These are phyloP conservation scores for Psittacus erithacus DNA, from an alignment of 2,113 vertebrate genomes.

Conservation along the genomic window DNA sequence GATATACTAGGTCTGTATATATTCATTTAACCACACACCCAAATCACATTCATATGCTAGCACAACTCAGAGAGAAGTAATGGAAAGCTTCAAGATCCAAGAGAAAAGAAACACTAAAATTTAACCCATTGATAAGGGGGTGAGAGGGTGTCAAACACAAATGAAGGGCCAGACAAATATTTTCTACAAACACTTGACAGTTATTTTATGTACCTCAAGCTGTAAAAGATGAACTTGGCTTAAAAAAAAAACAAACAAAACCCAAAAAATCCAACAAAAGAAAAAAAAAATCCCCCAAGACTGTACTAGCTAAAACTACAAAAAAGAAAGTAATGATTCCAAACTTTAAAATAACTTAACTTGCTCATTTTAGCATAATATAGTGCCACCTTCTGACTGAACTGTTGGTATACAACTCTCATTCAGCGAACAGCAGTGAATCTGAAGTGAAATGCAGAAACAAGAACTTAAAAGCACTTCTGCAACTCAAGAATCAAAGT, in stretches of 20 bases:
- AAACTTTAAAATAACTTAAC: neutral
- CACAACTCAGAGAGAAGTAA: neutral
- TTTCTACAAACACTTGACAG: neutral
- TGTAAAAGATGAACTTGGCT: neutral
- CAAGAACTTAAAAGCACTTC: neutral
- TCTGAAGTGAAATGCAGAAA: neutral
- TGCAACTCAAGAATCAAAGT: neutral
- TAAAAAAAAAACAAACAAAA: neutral
- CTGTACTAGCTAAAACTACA: neutral
- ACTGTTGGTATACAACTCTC: neutral
- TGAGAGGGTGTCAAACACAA: neutral
- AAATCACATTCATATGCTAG: neutral
- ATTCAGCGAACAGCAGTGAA: neutral
- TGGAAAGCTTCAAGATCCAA: neutral
- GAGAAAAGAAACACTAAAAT: neutral
- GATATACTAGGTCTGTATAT: neutral
- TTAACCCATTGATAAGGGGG: neutral
- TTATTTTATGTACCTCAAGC: neutral
- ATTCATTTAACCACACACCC: neutral
- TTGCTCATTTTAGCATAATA: neutral
- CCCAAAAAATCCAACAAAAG: too few species aligned
- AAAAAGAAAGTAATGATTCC: neutral
- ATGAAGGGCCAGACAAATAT: neutral
- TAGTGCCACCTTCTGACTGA: slow-evolving; percentile 35
- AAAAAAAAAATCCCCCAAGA: neutral